Conservation (phyloP, 2,888 invertebrate genomes). For the Alsophila aescularia region DNA sequence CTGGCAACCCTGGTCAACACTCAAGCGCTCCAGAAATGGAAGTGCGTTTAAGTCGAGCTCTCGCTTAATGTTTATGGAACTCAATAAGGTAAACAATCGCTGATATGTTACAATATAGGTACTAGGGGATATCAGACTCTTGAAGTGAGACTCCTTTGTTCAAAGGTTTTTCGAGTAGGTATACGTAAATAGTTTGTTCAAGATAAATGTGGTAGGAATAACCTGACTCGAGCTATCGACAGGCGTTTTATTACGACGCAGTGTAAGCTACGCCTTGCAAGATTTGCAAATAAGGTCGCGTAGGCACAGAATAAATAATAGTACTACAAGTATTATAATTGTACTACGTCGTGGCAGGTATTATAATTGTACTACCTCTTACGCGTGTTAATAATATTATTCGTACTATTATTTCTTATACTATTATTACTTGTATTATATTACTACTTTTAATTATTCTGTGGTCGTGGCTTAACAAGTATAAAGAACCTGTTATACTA, state of each 20-base stretch:
- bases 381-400: too few species aligned
- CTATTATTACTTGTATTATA: too few species aligned
- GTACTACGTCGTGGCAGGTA: too few species aligned
- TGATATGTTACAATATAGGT: slow-evolving; percentile 12
- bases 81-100: slow-evolving; percentile 24
- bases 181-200: slow-evolving; percentile 3
- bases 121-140: slow-evolving; percentile 2
- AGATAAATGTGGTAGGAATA: slow-evolving; percentile 8
- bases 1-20: too few species aligned
- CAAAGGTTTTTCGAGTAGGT: slow-evolving; percentile 9
- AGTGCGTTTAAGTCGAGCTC: slow-evolving; percentile 18
- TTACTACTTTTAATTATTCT: too few species aligned
- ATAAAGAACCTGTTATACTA: too few species aligned
- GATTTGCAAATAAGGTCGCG: too few species aligned
- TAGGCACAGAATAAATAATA: too few species aligned
- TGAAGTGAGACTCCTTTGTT: slow-evolving; percentile 4
- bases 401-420: too few species aligned
- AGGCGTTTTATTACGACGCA: slow-evolving; percentile 23
- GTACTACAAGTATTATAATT: too few species aligned
- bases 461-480: too few species aligned
- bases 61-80: slow-evolving; percentile 19
- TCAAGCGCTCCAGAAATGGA: slow-evolving; percentile 22
- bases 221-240: slow-evolving; percentile 10
- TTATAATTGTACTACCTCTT: too few species aligned
- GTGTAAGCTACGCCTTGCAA: slow-evolving; percentile 16